Evolutionary conservation across 2,888 invertebrate genomes (phyloP), one percentile per base, ranked within the genome.

Genomic region (Hydrotaea cyrtoneurina): DNA sequence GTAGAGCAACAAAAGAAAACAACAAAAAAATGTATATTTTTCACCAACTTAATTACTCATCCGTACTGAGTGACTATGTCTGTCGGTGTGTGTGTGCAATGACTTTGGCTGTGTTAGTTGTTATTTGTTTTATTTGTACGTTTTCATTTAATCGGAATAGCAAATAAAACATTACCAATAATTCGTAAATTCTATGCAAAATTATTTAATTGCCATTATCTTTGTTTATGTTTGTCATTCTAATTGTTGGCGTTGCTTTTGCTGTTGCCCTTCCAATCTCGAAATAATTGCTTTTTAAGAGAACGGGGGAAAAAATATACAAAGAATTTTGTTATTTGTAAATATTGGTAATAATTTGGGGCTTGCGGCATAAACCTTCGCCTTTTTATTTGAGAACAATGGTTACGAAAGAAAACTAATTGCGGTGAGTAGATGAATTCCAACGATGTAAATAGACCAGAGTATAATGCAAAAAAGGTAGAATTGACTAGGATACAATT

Each of bases 1-100:
- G 46, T 46, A 46, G 50, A 75, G 39, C 50, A 71, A 80, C n/a
- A n/a, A n/a, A n/a, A n/a, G n/a, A n/a, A n/a, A n/a, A n/a, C n/a
- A n/a, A n/a, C n/a, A n/a, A 59, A 62, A 39, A 39, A 74, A 83
- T 53, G 7, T 55, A 55, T 82, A 59, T 81, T 55, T 53, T 73
- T 79, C 78, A 59, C 81, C 78, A 85, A 82, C 79, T 81, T 79
- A 79, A 79, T 85, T 82, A 72, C 84, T 57, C 71, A 69, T 74
- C 39, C 57, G 36, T 15, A 39, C 43, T 39, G 19, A 15, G 31
- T 7, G 57, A 36, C 50, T 46, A n/a, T 64, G 57, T 53, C 50
- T 46, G 21, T 64, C n/a, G 13, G 21, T 39, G 57, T 59, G 74
- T 13, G n/a, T 26, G 23, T 15, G 21, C 13, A n/a, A 10, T 31